Percentiles rank a stretch among this genome's conserved stretches.
phyloP scores from a whole-genome alignment of 2,888 invertebrate genomes.

The Camponotus fellah region DNA sequence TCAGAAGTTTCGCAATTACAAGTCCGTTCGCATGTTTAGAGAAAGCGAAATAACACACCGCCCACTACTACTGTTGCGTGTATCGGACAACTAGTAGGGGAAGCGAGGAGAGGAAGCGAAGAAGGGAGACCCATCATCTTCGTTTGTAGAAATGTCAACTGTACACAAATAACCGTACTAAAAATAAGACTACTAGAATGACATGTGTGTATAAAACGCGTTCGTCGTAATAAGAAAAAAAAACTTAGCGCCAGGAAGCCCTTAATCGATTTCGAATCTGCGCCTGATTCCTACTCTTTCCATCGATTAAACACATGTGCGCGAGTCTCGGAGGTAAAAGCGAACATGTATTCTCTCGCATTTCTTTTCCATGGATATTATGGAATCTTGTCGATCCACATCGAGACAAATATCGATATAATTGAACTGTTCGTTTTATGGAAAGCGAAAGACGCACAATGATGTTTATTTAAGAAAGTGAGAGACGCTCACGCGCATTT shows the following conservation, averaged over 20 bases:
- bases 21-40: constrained; percentile 68
- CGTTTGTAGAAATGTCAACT: constrained; percentile 33
- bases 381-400: constrained; percentile 4
- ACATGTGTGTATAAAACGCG: neutral
- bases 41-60: constrained; percentile 68
- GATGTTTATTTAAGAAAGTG: neutral
- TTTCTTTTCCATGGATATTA: constrained; percentile 12
- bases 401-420: constrained; percentile 17
- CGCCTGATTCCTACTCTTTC: constrained; percentile 25
- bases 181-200: constrained; percentile 50
- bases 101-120: neutral
- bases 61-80: constrained; percentile 50
- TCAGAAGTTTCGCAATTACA: constrained; percentile 74
- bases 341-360: neutral
- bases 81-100: neutral
- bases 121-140: constrained; percentile 33
- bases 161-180: constrained; percentile 56
- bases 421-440: constrained; percentile 37
- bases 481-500: neutral
- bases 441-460: constrained; percentile 28
- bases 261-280: constrained; percentile 30
- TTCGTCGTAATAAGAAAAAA: neutral
- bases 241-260: constrained; percentile 11
- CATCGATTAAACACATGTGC: constrained; percentile 2
- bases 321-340: neutral